Evolutionary conservation across 2,113 vertebrate species (phyloP), one percentile per base, ranked within the genome.

Genomic region (Prionailurus bengalensis): DNA sequence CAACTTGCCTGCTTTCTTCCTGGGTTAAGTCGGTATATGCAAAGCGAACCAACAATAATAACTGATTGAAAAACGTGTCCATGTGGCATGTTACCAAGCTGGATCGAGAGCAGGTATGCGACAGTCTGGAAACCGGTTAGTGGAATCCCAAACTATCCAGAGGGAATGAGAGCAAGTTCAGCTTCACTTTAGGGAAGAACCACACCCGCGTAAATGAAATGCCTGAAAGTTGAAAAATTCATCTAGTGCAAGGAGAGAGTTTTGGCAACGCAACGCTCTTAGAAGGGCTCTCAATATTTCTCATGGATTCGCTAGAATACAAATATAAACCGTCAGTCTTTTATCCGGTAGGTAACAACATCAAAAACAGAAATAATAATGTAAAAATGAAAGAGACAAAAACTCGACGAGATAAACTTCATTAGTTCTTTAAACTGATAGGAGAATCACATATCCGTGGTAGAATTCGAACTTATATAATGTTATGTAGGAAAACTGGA

Each of bases 21-120:
- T 0, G 11, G 25, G 36, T 61, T 68, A 73, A 81, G 53, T 93
- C 14, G 70, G 31, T 15, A 33, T n/a, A 53, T 82, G 45, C 89
- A 76, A 95, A 16, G 96, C 79, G 63, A 91, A 83, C 80, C 63
- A 93, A 96, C 76, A 91, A 9, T 25, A 94, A 86, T 27, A 87
- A 68, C 36, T 58, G 39, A 83, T 73, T 68, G 19, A 89, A 89
- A 92, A 88, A n/a, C 5, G 19, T 84, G 21, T 78, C 86, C 42
- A 61, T 21, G 61, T 42, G 63, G 25, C 58, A 79, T n/a, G 33
- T 82, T 51, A 33, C 6, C 51, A 23, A 39, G 31, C 27, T 36
- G 27, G 27, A 61, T 68, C 61, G 36, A 58, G 83, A 68, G 76
- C 13, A 53, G 58, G 23, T 7, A 53, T 19, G 4, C 12, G 51